These are phyloP conservation scores for Acanthornis magna DNA, from an alignment of 2,797 vertebrate species.

Conservation along the genomic window DNA sequence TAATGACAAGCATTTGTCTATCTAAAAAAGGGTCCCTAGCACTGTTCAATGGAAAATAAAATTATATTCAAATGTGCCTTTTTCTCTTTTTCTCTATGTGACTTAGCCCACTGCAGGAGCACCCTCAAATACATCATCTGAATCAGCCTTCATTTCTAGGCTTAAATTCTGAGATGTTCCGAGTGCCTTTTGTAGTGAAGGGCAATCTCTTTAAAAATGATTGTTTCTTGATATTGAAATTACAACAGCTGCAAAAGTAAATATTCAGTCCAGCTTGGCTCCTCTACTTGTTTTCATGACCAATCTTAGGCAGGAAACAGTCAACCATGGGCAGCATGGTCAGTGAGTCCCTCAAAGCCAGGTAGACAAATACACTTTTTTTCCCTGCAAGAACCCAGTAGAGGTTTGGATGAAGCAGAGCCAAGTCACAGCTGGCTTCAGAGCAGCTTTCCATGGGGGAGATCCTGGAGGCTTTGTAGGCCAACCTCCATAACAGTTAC, in stretches of 20 bases:
- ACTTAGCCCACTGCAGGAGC: background rate
- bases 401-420: background rate
- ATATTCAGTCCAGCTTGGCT: background rate
- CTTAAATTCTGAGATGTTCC: background rate
- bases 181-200: background rate
- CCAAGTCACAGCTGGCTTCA: background rate
- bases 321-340: background rate
- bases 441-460: background rate
- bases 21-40: constrained; percentile 38
- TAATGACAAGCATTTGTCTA: constrained; percentile 58
- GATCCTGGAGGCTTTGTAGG: background rate
- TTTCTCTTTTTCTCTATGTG: background rate
- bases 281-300: background rate
- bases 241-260: background rate
- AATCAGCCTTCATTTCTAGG: background rate
- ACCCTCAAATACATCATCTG: background rate
- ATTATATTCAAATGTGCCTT: background rate
- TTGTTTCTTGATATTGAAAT: background rate
- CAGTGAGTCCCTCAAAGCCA: background rate
- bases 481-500: background rate
- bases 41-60: constrained; percentile 11
- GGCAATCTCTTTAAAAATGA: background rate
- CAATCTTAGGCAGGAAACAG: background rate
- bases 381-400: background rate
- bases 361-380: background rate